Conservation (phyloP, 2,888 invertebrate genomes). For the Salticus scenicus region DNA sequence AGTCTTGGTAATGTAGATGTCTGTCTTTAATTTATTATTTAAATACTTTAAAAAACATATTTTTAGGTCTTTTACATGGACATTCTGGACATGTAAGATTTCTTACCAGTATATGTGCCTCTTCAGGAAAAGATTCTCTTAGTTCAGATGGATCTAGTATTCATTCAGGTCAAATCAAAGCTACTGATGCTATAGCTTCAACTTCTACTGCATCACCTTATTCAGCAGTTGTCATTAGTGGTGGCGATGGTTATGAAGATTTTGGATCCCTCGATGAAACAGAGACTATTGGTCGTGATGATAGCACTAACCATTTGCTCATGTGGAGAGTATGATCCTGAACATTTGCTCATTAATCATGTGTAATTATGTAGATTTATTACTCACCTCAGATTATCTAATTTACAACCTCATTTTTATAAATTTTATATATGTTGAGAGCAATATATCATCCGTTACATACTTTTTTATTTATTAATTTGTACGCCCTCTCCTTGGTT, state of each 20-base stretch:
- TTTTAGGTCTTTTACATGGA: slow-evolving; percentile 80
- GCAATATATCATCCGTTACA: background rate
- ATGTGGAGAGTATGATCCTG: slow-evolving; percentile 86
- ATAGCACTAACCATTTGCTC: slow-evolving; percentile 96
- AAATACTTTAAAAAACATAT: background rate
- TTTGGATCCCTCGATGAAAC: slow-evolving; percentile 84
- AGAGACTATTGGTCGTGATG: slow-evolving; percentile 89
- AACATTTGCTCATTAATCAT: background rate
- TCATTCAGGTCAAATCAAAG: background rate
- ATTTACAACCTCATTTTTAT: background rate
- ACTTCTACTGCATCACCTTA: slow-evolving; percentile 15
- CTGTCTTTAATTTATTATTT: too few species aligned
- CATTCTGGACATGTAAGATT: slow-evolving; percentile 98
- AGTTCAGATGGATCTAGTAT: slow-evolving; percentile 1
- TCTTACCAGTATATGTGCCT: slow-evolving; percentile 81
- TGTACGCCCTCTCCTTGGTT: too few species aligned
- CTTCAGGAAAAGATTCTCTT: slow-evolving; percentile 8
- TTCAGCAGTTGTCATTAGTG: slow-evolving; percentile 85
- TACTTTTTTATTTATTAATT: background rate
- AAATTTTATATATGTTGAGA: background rate
- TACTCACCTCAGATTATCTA: background rate
- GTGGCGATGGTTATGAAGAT: slow-evolving; percentile 98
- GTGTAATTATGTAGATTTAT: background rate
- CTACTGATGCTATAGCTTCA: background rate
- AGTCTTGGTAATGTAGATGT: too few species aligned